phyloP scores from a whole-genome alignment of 2,888 invertebrate species.

The Ectemnius cavifrons region DNA sequence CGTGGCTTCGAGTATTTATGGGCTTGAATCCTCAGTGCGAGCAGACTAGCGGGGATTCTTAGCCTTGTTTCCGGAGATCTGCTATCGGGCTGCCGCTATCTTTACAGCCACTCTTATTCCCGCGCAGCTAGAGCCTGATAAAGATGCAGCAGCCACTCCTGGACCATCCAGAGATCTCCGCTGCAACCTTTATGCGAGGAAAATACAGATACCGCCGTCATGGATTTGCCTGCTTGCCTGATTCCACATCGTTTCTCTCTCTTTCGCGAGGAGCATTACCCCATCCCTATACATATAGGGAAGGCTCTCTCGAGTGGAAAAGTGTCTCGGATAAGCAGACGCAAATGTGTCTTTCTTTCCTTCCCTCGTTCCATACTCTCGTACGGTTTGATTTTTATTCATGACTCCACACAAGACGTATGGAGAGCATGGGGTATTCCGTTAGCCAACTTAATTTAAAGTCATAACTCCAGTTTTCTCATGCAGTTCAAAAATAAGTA shows the following conservation, averaged over 20 bases:
- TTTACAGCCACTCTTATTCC: slow-evolving; percentile 19
- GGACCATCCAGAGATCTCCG: too few species aligned
- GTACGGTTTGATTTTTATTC: too few species aligned
- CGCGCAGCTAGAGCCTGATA: slow-evolving; percentile 13
- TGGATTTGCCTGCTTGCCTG: slow-evolving; percentile 4
- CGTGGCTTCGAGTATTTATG: slow-evolving; percentile 43
- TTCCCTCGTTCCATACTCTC: too few species aligned
- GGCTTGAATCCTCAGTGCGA: slow-evolving; percentile 20
- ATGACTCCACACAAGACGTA: too few species aligned
- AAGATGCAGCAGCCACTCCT: slow-evolving; percentile 29
- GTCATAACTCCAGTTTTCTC: too few species aligned
- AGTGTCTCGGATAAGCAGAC: too few species aligned
- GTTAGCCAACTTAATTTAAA: too few species aligned
- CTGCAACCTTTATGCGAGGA: not conserved
- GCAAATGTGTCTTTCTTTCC: too few species aligned
- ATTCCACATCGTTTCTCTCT: not conserved
- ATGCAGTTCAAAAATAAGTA: too few species aligned
- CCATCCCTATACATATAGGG: not conserved
- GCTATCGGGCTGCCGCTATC: slow-evolving; percentile 29
- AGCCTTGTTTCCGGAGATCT: slow-evolving; percentile 19
- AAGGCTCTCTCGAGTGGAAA: too few species aligned
- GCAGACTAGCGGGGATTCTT: slow-evolving; percentile 24
- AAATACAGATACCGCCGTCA: not conserved
- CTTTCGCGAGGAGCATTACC: not conserved
- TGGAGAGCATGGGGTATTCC: too few species aligned